These are phyloP conservation scores for Sesamia inferens DNA, from an alignment of 2,888 invertebrate species.

Conservation along the genomic window DNA sequence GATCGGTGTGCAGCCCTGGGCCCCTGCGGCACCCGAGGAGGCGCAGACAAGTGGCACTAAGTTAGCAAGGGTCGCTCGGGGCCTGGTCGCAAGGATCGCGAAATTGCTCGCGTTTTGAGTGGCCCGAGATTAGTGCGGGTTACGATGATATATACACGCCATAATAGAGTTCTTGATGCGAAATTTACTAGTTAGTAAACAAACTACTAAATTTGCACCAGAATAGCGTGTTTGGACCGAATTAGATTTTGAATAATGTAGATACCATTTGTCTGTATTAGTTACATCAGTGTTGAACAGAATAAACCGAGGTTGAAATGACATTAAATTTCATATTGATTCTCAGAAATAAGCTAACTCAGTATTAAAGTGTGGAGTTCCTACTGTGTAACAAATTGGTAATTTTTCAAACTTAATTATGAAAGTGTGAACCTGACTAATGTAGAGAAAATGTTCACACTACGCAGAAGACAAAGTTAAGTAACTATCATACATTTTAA, in stretches of 20 bases:
- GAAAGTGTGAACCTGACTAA: slow-evolving; percentile 42
- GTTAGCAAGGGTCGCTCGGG: slow-evolving; percentile 63
- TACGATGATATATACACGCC: slow-evolving; percentile 46
- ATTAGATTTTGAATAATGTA: slow-evolving; percentile 44
- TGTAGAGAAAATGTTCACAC: slow-evolving; percentile 51
- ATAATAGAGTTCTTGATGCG: slow-evolving; percentile 7
- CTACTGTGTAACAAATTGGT: slow-evolving; percentile 13
- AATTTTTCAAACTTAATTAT: slow-evolving; percentile 52
- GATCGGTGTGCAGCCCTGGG: slow-evolving; percentile 57
- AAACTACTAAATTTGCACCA: slow-evolving; percentile 40
- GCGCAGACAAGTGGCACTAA: slow-evolving; percentile 72
- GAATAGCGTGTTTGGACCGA: slow-evolving; percentile 33
- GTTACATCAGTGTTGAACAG: slow-evolving; percentile 33
- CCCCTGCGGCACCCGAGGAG: slow-evolving; percentile 63
- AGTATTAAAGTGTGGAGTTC: slow-evolving; percentile 25
- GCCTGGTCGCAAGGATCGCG: slow-evolving; percentile 60
- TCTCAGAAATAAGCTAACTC: slow-evolving; percentile 8
- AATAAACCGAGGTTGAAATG: slow-evolving; percentile 12
- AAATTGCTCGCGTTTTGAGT: slow-evolving; percentile 65
- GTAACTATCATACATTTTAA: slow-evolving; percentile 59
- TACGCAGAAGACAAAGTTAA: slow-evolving; percentile 44
- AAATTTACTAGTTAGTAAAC: slow-evolving; percentile 38
- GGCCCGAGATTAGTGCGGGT: slow-evolving; percentile 39
- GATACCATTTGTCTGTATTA: slow-evolving; percentile 44
- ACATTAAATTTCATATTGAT: slow-evolving; percentile 16